Percentiles rank a stretch among this genome's conserved stretches.
Evolutionary conservation across 2,888 invertebrate genomes (phyloP).

Genomic region (Galerucella nymphaeae): DNA sequence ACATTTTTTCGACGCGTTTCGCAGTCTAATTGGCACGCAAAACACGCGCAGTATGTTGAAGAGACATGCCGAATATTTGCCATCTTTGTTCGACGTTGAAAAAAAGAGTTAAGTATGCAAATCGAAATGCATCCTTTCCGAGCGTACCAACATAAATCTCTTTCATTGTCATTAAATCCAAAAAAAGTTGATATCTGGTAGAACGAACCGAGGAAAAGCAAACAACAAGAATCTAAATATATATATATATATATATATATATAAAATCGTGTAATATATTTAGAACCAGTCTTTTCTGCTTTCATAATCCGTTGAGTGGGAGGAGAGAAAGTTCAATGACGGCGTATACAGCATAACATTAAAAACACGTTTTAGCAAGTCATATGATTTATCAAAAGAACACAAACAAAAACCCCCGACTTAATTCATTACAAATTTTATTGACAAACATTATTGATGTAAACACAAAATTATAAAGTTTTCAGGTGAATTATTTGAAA

Average conservation of each 20-base stretch:
- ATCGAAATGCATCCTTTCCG: constrained; percentile 26
- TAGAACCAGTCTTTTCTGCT: constrained; percentile 38
- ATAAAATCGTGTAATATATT: constrained; percentile 28
- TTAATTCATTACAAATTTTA: not conserved
- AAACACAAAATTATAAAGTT: no score
- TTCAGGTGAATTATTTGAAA: no score
- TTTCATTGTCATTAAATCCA: constrained; percentile 26
- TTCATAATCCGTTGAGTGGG: constrained; percentile 36
- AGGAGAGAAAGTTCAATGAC: constrained; percentile 30
- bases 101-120: constrained; percentile 23
- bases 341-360: not conserved
- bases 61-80: not conserved
- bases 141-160: constrained; percentile 28
- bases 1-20: not conserved
- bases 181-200: constrained; percentile 26
- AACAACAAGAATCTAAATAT: constrained; percentile 16
- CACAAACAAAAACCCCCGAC: not conserved
- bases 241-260: constrained; percentile 22
- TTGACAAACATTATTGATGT: no score
- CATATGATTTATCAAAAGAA: not conserved
- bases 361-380: not conserved
- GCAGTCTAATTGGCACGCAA: constrained; percentile 3
- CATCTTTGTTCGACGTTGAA: not conserved
- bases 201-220: constrained; percentile 10
- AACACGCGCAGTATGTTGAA: not conserved